Conservation (phyloP, 1,140 invertebrate species). For the Dufourea novaeangliae region DNA sequence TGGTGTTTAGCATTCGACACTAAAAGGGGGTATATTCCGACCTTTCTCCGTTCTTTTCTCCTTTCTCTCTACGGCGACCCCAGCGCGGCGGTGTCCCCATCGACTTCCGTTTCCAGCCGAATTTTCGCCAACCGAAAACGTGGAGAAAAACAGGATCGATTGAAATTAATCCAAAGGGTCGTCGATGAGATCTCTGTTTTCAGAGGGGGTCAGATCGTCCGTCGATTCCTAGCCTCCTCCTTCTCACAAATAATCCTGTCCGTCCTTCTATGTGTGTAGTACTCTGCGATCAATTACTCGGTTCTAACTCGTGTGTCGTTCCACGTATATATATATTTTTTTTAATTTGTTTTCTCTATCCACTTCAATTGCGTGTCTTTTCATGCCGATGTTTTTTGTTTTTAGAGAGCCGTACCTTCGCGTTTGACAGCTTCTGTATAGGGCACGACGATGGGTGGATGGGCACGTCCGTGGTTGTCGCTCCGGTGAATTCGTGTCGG, state of each 20-base stretch:
- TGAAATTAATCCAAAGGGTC: too few relatives aligned
- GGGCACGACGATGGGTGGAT: too few relatives aligned
- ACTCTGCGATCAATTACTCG: constrained; percentile 9
- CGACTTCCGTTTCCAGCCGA: neutral
- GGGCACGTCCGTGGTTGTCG: neutral
- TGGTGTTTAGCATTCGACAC: constrained; percentile 52
- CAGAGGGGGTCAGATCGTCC: neutral
- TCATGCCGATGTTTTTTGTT: constrained; percentile 11
- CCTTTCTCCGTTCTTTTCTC: constrained; percentile 43
- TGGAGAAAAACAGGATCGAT: constrained; percentile 39
- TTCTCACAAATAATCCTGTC: constrained; percentile 32
- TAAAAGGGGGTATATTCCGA: constrained; percentile 47
- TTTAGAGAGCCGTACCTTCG: constrained; percentile 52
- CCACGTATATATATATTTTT: too few relatives aligned
- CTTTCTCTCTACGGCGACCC: constrained; percentile 9
- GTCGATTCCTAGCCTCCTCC: neutral
- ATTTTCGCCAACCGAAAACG: neutral
- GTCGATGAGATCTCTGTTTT: constrained; percentile 10
- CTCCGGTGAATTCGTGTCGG: neutral
- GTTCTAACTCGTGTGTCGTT: constrained; percentile 32
- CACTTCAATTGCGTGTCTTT: constrained; percentile 15
- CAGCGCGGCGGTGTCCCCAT: neutral
- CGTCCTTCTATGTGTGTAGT: neutral
- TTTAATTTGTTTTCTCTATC: too few relatives aligned
- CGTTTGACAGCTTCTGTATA: neutral